These are phyloP conservation scores for Myotis planiceps DNA, from an alignment of 2,797 vertebrate species.

Conservation along the genomic window DNA sequence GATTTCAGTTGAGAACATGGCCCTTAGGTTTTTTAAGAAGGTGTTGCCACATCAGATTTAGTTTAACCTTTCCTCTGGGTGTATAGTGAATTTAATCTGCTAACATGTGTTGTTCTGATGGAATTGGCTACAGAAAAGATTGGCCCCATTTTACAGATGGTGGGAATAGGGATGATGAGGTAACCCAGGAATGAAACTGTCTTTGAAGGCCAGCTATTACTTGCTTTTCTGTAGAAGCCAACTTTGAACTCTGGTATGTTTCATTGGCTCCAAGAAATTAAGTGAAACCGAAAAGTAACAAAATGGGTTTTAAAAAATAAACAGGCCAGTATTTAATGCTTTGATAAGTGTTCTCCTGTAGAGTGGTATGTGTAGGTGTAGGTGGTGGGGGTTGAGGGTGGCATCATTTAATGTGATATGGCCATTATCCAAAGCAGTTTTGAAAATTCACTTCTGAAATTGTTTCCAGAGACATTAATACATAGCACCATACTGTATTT, in stretches of 20 bases:
- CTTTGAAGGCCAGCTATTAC: conserved; percentile 35
- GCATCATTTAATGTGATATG: not conserved
- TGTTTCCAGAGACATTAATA: conserved; percentile 18
- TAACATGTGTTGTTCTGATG: conserved; percentile 3
- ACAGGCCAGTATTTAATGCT: not conserved
- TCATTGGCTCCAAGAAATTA: conserved; percentile 29
- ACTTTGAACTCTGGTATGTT: conserved; percentile 13
- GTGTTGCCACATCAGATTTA: conserved; percentile 12
- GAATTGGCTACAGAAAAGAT: not conserved
- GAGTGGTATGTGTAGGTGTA: not conserved
- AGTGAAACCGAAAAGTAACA: conserved; percentile 45
- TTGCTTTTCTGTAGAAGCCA: conserved; percentile 16
- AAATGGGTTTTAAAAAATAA: conserved; percentile 32
- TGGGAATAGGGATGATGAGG: not conserved
- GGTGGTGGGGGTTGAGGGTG: not conserved
- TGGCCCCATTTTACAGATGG: conserved; percentile 22
- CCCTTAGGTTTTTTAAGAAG: conserved; percentile 15
- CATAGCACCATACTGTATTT: not conserved
- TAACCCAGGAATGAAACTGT: conserved; percentile 34
- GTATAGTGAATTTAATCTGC: conserved; percentile 37
- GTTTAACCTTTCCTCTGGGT: conserved; percentile 8
- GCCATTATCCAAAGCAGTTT: conserved; percentile 16
- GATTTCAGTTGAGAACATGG: conserved; percentile 19
- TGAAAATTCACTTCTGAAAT: conserved; percentile 42
- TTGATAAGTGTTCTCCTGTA: not conserved